phyloP scores from a whole-genome alignment of 2,888 invertebrate genomes.

The Listrodromus nycthemerus region DNA sequence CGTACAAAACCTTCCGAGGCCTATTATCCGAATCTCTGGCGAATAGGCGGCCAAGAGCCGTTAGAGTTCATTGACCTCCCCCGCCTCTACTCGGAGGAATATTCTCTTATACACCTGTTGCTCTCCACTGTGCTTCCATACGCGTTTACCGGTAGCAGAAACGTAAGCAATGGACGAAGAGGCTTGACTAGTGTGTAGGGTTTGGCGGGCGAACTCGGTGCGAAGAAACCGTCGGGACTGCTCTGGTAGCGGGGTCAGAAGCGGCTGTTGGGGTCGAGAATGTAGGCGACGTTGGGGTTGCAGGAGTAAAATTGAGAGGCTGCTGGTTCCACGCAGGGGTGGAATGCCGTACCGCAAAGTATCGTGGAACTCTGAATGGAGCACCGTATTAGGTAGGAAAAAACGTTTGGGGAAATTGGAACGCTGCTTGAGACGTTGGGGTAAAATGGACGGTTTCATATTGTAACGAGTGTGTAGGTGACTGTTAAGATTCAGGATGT shows the following conservation, averaged over 20 bases:
- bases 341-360: background rate
- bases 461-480: too few species aligned
- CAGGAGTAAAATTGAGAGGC: background rate
- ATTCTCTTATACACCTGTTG: constrained; percentile 60
- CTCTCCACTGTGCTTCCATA: constrained; percentile 17
- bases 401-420: background rate
- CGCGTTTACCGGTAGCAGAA: background rate
- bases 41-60: constrained; percentile 36
- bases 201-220: background rate
- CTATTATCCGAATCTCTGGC: constrained; percentile 31
- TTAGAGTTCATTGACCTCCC: constrained; percentile 50
- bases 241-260: background rate
- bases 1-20: background rate
- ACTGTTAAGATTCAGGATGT: too few species aligned
- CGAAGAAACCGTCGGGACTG: background rate
- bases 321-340: background rate
- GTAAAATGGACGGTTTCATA: background rate
- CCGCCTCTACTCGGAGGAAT: constrained; percentile 29
- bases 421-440: background rate
- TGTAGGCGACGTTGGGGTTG: too few species aligned
- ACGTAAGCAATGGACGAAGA: background rate
- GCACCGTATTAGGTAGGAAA: background rate
- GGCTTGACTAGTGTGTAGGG: background rate
- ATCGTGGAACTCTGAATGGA: background rate
- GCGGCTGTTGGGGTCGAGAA: background rate